Base-by-base conservation (phyloP, 2,888 invertebrate genomes). In the Plusia festucae region DNA sequence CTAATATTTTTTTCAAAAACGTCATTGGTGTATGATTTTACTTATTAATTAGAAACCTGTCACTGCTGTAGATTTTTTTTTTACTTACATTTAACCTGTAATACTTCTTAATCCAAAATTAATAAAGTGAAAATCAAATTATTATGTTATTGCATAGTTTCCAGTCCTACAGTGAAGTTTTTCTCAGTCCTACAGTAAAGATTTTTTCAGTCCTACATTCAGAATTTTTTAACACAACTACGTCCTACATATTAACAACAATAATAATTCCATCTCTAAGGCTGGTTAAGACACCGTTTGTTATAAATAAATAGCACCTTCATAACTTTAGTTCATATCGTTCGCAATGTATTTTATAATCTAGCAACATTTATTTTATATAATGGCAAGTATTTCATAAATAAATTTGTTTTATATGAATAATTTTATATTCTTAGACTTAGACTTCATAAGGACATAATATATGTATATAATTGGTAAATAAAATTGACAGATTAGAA, bases 231-330 rank as follows among this genome's bases (percentile, higher is more conserved):
- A 30, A 30, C 9, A 6, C 49, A 9, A 58, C 65, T 54, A 60
- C 59, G 66, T 18, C 54, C 46, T 44, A 62, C 40, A n/a, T 44
- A 53, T 27, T 66, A 70, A 65, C 58, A 70, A 58, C 65, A 70
- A 71, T 69, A 69, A 40, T 58, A 73, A 70, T 63, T 65, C 40
- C 52, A 54, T 67, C 53, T 64, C 58, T 70, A 74, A 66, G 76
- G 67, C 65, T 65, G 46, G 52, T 53, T 79, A 82, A 79, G 80
- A 82, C 82, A 81, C 82, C 16, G 58, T 55, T 55, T 16, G 63
- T 67, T 60, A 68, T 65, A 65, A 77, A 70, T 62, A 71, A 67
- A 65, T 68, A 82, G 82, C 81, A 82, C 81, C 82, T 71, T 65
- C 52, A 55, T 68, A 64, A 66, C 58, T 63, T 63, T 53, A 51